Evolutionary conservation across 2,888 invertebrate genomes (phyloP), one percentile per base, ranked within the genome.

Genomic region (Rhogogaster chlorosoma): DNA sequence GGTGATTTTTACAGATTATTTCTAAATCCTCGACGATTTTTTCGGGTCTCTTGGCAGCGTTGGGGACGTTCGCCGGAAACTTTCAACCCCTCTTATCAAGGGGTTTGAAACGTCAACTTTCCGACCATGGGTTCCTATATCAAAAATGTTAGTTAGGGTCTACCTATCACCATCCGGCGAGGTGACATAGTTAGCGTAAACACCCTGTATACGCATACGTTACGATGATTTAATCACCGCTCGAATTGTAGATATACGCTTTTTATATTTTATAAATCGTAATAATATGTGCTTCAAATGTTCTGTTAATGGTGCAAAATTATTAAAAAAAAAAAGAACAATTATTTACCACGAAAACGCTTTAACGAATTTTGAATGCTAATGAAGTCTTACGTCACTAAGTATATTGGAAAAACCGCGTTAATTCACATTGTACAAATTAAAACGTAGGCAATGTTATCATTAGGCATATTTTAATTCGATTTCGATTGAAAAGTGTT

Each of bases 161-260:
- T 4, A 15, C 3, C 45, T 15, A 45, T 15, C 45, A 15, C 45
- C 15, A 45, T 15, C 45, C 15, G 15, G 45, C 45, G 45, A 4
- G 15, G 45, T 45, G 45, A 45, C 12, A 45, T 15, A 12, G 15
- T 12, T 45, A 3, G 3, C 3, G 12, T 45, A 45, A 45, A 45
- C 12, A 45, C 3, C 57, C 57, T 32, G 32, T 67, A 32, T 32
- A 61, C 42, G 42, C n/a, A 36, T 73, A 77, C 49, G 53, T 77
- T 80, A 61, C 61, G 61, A 61, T 80, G 36, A 80, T 80, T 61
- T 9, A 80, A 80, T 80, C 38, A 80, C 80, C 80, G 38, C 57
- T 80, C 61, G 61, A 61, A n/a, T 38, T 80, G 49, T 83, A 38
- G 67, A 83, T 83, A 83, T 67, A 83, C 29, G 83, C 83, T 83